These are phyloP conservation scores for Bruchidius siliquastri DNA, from an alignment of 2,888 invertebrate species.

Conservation along the genomic window DNA sequence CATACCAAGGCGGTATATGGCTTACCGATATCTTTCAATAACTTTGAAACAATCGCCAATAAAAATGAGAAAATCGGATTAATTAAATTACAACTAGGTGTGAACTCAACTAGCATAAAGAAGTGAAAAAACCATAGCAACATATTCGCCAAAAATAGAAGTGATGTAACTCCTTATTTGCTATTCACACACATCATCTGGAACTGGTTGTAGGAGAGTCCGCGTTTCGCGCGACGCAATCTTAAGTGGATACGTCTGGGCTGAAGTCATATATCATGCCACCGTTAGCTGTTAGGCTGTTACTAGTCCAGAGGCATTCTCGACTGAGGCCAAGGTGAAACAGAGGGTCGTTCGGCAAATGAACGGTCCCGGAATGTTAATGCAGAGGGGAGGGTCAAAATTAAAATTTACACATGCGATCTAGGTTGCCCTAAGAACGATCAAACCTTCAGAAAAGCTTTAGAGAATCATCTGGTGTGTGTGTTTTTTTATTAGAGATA, in stretches of 20 bases:
- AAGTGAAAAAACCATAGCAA: background rate
- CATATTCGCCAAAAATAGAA: slow-evolving; percentile 27
- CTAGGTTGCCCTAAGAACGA: no score
- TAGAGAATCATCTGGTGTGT: no score
- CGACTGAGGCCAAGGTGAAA: background rate
- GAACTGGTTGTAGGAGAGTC: background rate
- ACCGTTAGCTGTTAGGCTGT: background rate
- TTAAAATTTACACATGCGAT: no score
- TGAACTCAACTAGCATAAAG: background rate
- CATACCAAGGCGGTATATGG: no score
- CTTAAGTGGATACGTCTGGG: background rate
- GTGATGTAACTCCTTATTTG: slow-evolving; percentile 33
- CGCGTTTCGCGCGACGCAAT: background rate
- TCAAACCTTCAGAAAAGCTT: no score
- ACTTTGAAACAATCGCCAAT: background rate
- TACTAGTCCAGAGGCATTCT: background rate
- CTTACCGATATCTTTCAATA: no score
- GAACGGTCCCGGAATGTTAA: background rate
- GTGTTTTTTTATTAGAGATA: no score
- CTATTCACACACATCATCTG: slow-evolving; percentile 25
- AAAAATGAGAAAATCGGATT: background rate
- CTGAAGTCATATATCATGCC: background rate
- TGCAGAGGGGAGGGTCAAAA: no score
- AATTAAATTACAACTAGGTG: no score
- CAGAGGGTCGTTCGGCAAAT: background rate